Conservation (phyloP, 2,888 invertebrate species). For the Tetheella fluctuosa region DNA sequence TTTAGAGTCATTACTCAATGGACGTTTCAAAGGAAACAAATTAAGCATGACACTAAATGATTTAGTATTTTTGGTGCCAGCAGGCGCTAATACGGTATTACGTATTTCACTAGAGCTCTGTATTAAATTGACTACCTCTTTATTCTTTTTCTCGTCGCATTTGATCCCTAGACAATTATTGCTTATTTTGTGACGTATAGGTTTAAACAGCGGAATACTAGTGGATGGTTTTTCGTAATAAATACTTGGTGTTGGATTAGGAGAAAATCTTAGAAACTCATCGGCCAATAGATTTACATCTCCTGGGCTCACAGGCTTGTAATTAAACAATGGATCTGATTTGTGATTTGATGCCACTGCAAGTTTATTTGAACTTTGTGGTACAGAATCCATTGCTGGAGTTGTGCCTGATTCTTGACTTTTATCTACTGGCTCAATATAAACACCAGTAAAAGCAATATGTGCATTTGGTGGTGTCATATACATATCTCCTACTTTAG, state of each 20-base stretch:
- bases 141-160: slow-evolving; percentile 42
- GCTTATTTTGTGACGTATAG: slow-evolving; percentile 43
- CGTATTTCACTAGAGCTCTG: slow-evolving; percentile 32
- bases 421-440: slow-evolving; percentile 59
- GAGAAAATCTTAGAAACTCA: slow-evolving; percentile 64
- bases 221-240: slow-evolving; percentile 34
- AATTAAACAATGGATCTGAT: slow-evolving; percentile 87
- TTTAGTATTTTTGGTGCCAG: slow-evolving; percentile 53
- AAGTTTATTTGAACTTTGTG: slow-evolving; percentile 48
- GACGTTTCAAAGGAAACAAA: slow-evolving; percentile 82
- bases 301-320: slow-evolving; percentile 89
- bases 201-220: slow-evolving; percentile 58
- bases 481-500: slow-evolving; percentile 72
- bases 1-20: slow-evolving; percentile 39
- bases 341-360: slow-evolving; percentile 60
- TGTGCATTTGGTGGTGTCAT: slow-evolving; percentile 55
- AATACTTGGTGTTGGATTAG: slow-evolving; percentile 41
- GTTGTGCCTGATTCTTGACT: slow-evolving; percentile 25
- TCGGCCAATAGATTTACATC: slow-evolving; percentile 90
- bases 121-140: slow-evolving; percentile 21
- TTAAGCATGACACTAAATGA: slow-evolving; percentile 87
- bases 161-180: slow-evolving; percentile 48
- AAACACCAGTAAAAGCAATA: slow-evolving; percentile 72
- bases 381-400: slow-evolving; percentile 35
- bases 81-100: slow-evolving; percentile 37